These are phyloP conservation scores for Mesochorus sp. DNA, from an alignment of 2,888 invertebrate genomes.

Conservation along the genomic window DNA sequence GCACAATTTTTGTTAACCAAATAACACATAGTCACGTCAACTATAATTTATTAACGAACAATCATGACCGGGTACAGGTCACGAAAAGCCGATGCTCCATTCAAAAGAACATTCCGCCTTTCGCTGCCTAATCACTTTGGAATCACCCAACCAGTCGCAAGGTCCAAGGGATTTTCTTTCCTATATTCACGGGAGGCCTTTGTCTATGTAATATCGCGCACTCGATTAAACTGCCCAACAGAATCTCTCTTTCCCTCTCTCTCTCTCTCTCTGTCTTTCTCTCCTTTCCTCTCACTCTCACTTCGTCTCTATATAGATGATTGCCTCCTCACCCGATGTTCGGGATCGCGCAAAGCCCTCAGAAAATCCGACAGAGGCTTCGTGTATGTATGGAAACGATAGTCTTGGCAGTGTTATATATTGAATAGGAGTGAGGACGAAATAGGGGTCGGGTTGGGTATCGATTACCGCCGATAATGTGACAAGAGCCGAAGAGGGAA, in stretches of 20 bases:
- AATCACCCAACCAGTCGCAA: not conserved
- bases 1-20: no score
- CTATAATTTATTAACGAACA: no score
- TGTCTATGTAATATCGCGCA: not conserved
- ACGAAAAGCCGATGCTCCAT: no score
- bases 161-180: not conserved
- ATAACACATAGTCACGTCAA: no score
- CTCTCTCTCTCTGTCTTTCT: not conserved
- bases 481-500: conserved; percentile 42
- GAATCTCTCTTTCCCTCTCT: not conserved
- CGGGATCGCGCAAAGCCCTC: conserved; percentile 20
- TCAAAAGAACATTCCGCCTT: not conserved
- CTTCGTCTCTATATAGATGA: not conserved
- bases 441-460: conserved; percentile 43
- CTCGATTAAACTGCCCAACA: conserved; percentile 14
- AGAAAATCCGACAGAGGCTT: conserved; percentile 21
- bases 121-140: not conserved
- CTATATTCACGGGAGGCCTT: not conserved
- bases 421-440: not conserved
- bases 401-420: not conserved
- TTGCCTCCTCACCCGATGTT: conserved; percentile 10
- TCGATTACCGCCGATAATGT: conserved; percentile 58
- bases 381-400: not conserved
- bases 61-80: no score
- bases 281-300: not conserved